phyloP scores from a whole-genome alignment of 2,888 invertebrate species.

The Poecilobothrus nobilitatus region DNA sequence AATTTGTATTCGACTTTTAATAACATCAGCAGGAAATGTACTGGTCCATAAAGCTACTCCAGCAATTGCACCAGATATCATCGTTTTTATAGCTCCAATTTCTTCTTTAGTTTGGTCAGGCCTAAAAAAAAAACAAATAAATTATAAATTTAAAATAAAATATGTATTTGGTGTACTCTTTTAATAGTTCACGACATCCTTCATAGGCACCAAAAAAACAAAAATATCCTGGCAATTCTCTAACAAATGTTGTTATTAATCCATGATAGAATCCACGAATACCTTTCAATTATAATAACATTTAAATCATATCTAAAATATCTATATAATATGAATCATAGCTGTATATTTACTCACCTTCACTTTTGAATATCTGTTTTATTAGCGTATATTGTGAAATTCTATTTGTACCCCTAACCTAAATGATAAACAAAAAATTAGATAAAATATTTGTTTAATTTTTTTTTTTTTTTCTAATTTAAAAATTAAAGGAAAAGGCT shows the following conservation, averaged over 20 bases:
- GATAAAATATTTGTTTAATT: no score
- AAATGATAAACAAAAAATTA: background rate
- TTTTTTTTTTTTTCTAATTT: background rate
- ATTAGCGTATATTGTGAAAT: slow-evolving; percentile 31
- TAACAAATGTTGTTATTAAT: slow-evolving; percentile 77
- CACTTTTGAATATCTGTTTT: slow-evolving; percentile 28
- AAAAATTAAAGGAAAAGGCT: slow-evolving; percentile 2
- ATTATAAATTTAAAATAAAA: no score
- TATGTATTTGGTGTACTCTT: slow-evolving; percentile 29
- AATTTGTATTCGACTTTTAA: slow-evolving; percentile 94
- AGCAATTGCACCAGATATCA: slow-evolving; percentile 83
- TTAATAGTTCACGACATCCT: slow-evolving; percentile 50
- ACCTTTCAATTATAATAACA: slow-evolving; percentile 45
- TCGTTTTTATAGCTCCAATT: slow-evolving; percentile 70
- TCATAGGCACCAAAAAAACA: slow-evolving; percentile 99
- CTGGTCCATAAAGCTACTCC: slow-evolving; percentile 85
- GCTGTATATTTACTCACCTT: slow-evolving; percentile 29
- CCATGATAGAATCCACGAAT: slow-evolving; percentile 78
- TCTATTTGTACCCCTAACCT: slow-evolving; percentile 15
- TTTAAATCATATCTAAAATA: no score
- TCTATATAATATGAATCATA: no score
- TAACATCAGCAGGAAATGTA: slow-evolving; percentile 93
- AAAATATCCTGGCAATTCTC: slow-evolving; percentile 99
- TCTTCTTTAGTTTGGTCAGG: slow-evolving; percentile 65
- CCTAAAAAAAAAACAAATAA: slow-evolving; percentile 47